Evolutionary conservation across 2,888 invertebrate genomes (phyloP).

Genomic region (Pasiphila rectangulata): DNA sequence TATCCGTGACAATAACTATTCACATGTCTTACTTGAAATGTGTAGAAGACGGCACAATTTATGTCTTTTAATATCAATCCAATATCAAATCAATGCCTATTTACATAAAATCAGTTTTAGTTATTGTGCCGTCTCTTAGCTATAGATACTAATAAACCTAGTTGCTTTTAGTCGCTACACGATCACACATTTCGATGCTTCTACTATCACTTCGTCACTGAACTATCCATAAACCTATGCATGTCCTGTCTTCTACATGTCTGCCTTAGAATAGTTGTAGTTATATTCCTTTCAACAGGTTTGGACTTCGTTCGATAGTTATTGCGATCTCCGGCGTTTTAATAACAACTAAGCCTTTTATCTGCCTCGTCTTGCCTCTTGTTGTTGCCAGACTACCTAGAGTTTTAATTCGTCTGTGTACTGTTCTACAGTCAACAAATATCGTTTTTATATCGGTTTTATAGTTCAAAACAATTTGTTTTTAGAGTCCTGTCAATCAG

Average conservation of each 20-base stretch:
- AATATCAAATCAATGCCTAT: neutral
- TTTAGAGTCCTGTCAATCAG: too few species aligned
- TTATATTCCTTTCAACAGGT: conserved; percentile 7
- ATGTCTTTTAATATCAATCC: neutral
- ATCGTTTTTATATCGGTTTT: too few species aligned
- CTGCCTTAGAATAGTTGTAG: conserved; percentile 16
- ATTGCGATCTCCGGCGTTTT: too few species aligned
- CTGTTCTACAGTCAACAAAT: too few species aligned
- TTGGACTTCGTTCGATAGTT: too few species aligned
- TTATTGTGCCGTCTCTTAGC: conserved; percentile 3
- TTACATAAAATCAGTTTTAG: neutral
- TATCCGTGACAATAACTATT: neutral
- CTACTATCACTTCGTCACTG: conserved; percentile 41
- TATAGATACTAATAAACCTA: conserved; percentile 10
- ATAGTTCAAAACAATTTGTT: too few species aligned
- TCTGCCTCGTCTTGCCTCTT: too few species aligned
- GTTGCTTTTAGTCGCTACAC: conserved; percentile 59
- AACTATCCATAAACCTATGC: conserved; percentile 35
- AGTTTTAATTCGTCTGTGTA: too few species aligned
- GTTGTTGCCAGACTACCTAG: too few species aligned
- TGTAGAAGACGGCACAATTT: conserved; percentile 1
- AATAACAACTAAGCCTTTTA: too few species aligned
- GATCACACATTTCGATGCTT: conserved; percentile 71
- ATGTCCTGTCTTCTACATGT: conserved; percentile 36
- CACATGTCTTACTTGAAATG: neutral